These are phyloP conservation scores for Ophion ellenae DNA, from an alignment of 2,888 invertebrate genomes.

Conservation along the genomic window DNA sequence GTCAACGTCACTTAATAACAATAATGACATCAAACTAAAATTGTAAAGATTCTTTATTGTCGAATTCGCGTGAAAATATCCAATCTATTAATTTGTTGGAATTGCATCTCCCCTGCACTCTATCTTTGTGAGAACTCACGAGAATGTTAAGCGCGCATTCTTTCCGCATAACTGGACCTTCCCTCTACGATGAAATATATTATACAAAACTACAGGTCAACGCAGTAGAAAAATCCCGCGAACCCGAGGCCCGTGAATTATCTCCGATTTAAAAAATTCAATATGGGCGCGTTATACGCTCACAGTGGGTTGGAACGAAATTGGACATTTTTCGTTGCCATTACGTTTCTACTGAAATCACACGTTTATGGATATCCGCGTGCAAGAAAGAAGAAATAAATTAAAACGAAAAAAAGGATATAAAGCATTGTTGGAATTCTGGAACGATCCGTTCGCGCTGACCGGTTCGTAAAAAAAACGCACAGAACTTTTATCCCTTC, in stretches of 20 bases:
- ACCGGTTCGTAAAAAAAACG: constrained; percentile 21
- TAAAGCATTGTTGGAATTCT: constrained; percentile 32
- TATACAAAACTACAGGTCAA: background rate
- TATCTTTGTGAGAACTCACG: background rate
- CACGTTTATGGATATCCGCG: constrained; percentile 1
- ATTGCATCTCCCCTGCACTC: background rate
- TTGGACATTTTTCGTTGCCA: constrained; percentile 9
- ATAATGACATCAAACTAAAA: too few relatives aligned
- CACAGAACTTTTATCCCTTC: constrained; percentile 10
- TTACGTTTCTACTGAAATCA: constrained; percentile 13
- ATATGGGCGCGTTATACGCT: background rate
- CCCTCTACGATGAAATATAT: background rate
- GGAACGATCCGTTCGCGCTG: constrained; percentile 28
- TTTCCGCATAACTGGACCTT: background rate
- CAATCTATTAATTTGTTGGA: too few relatives aligned
- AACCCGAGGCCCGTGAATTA: constrained; percentile 15
- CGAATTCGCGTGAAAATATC: too few relatives aligned
- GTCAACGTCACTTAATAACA: too few relatives aligned
- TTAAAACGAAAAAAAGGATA: constrained; percentile 4
- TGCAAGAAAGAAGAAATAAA: background rate
- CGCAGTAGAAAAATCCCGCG: constrained; percentile 24
- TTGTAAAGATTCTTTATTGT: too few relatives aligned
- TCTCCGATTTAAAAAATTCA: background rate
- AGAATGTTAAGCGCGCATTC: background rate
- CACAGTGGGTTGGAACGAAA: constrained; percentile 10